A percentile compares a stretch with the other conserved stretches of the same genome.
Conservation (phyloP, 2,888 invertebrate species). For the Nomada fucata region DNA sequence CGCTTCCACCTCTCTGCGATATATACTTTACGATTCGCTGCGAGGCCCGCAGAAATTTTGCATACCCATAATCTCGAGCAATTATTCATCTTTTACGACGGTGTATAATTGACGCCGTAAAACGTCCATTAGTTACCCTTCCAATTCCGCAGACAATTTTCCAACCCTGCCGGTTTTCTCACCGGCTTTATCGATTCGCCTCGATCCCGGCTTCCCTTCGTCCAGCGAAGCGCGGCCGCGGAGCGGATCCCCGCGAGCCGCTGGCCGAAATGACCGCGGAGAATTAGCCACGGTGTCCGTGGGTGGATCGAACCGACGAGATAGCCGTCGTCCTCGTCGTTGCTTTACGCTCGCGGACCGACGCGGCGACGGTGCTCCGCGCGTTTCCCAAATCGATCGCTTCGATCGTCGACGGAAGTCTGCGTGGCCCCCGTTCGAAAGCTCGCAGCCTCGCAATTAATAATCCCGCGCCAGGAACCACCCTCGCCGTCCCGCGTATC, state of each 20-base stretch:
- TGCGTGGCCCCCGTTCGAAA: neutral
- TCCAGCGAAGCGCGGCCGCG: conserved; percentile 20
- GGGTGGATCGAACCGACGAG: neutral
- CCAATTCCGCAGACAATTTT: conserved; percentile 61
- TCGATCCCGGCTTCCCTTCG: conserved; percentile 41
- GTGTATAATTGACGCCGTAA: conserved; percentile 81
- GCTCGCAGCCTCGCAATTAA: conserved; percentile 49
- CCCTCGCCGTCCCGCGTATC: conserved; percentile 30
- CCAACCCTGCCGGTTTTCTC: conserved; percentile 25
- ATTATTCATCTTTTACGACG: conserved; percentile 81
- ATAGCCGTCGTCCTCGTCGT: neutral
- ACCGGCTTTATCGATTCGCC: conserved; percentile 57
- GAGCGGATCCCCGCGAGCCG: neutral
- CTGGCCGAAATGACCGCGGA: conserved; percentile 28
- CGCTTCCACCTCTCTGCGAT: conserved; percentile 59
- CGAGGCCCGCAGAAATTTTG: conserved; percentile 69
- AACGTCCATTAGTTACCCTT: conserved; percentile 80
- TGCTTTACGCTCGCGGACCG: neutral
- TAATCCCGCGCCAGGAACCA: conserved; percentile 31
- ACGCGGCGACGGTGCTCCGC: too few species aligned
- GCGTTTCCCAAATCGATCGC: neutral
- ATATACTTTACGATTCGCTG: conserved; percentile 66
- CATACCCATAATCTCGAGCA: conserved; percentile 75
- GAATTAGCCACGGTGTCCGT: conserved; percentile 36
- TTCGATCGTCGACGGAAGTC: neutral